A percentile compares a stretch with the other conserved stretches of the same genome.
These are phyloP conservation scores for Siniperca obscura DNA, from an alignment of 2,797 vertebrate genomes.

Conservation along the genomic window DNA sequence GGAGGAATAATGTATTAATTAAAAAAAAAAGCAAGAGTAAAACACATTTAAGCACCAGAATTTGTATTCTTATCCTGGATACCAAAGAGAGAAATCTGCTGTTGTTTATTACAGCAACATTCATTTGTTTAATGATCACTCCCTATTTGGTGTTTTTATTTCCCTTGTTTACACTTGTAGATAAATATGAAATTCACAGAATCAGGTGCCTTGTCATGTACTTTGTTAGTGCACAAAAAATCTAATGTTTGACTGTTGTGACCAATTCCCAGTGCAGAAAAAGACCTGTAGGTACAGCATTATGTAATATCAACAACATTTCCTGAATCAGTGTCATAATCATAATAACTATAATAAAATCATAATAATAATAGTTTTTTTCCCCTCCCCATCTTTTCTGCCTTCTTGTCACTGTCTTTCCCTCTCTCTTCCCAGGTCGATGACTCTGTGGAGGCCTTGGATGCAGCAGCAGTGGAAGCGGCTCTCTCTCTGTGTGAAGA, in stretches of 20 bases:
- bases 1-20: neutral
- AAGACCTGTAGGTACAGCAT: neutral
- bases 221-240: neutral
- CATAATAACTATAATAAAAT: too few relatives aligned
- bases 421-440: constrained; percentile 86
- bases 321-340: neutral
- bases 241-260: neutral
- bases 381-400: neutral
- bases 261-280: neutral
- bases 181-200: neutral
- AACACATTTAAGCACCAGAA: neutral
- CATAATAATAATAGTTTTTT: too few relatives aligned
- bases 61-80: neutral
- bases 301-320: neutral
- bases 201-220: neutral
- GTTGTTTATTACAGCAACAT: neutral
- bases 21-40: neutral
- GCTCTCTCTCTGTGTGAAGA: constrained; percentile 97
- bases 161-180: neutral
- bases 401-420: neutral
- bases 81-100: neutral
- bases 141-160: neutral
- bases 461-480: constrained; percentile 96
- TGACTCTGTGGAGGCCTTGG: constrained; percentile 94
- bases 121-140: neutral